Evolutionary conservation across 2,797 vertebrate species (phyloP), one percentile per base, ranked within the genome.

Genomic region (Erithacus rubecula): DNA sequence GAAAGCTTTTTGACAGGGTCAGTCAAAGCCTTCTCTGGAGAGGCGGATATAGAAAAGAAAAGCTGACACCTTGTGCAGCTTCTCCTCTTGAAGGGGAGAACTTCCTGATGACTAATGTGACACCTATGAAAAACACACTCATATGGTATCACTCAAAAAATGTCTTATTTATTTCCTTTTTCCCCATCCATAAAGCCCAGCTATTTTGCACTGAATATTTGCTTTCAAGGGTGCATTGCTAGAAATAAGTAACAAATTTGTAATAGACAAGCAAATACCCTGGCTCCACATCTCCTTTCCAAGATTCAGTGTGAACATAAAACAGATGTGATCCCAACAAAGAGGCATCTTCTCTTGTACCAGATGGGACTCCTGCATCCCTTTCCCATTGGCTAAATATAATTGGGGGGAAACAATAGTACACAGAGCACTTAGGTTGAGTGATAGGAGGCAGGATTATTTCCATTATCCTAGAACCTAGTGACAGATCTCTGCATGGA

Each of bases 271-370:
- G 77, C 53, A 92, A 95, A 78, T 83, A 92, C 72, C 64, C 72
- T 49, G 90, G 63, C 83, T 93, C 85, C 72, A 55, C 22, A 3
- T 94, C 74, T 95, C 68, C 46, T 93, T 95, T 95, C 86, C 77
- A 84, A 92, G 83, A 95, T 82, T 93, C 56, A 89, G 77, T 93
- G 93, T 95, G 88, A 94, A 95, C 75, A 3, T 89, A 92, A 96
- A 96, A 53, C 93, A 96, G 94, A 95, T 94, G 94, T 83, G 72
- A 91, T 82, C 83, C 69, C 37, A 83, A 87, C 65, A 91, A 95
- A 88, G 47, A 84, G 21, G 29, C 85, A 76, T 93, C 85, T 80
- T 95, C 83, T 79, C 15, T 82, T 95, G 67, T 91, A 91, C 91
- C 87, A 84, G 70, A 91, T 79, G 91, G 80, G 67, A 84, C 51